A percentile compares a stretch with the other conserved stretches of the same genome.
These are phyloP conservation scores for Polypedilum pembai DNA, from an alignment of 1,140 invertebrate genomes.

Conservation along the genomic window DNA sequence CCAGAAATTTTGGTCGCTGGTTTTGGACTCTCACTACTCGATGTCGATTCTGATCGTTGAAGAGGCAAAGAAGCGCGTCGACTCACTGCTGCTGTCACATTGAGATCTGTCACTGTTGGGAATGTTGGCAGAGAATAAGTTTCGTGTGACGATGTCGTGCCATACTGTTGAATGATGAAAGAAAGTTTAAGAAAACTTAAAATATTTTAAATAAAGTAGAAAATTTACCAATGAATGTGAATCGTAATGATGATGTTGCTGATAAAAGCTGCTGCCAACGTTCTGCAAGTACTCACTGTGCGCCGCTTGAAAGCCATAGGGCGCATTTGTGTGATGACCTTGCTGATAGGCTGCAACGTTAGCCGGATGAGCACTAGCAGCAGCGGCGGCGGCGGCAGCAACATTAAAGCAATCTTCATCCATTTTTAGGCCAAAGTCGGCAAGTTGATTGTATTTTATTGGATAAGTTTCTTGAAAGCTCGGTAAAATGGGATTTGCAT, in stretches of 20 bases:
- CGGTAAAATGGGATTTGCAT: constrained; percentile 57
- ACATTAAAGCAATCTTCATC: constrained; percentile 66
- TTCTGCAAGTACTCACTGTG: constrained; percentile 31
- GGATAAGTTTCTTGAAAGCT: constrained; percentile 83
- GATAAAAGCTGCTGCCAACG: constrained; percentile 42
- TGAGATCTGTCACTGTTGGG: constrained; percentile 51
- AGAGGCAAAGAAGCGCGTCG: constrained; percentile 63
- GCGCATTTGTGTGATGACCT: constrained; percentile 27
- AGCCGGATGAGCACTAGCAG: constrained; percentile 49
- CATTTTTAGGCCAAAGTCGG: constrained; percentile 60
- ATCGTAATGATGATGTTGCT: constrained; percentile 30
- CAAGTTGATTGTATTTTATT: constrained; percentile 53
- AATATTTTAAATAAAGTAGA: not conserved
- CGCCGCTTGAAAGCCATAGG: constrained; percentile 2
- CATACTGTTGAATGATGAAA: constrained; percentile 33
- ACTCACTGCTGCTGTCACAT: constrained; percentile 53
- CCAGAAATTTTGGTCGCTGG: constrained; percentile 44
- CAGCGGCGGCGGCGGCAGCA: constrained; percentile 45
- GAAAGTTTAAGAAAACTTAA: not conserved
- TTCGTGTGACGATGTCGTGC: constrained; percentile 44
- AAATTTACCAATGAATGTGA: constrained; percentile 27
- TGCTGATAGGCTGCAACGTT: constrained; percentile 36
- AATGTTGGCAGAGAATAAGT: constrained; percentile 56
- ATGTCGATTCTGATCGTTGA: constrained; percentile 67
- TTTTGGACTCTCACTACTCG: constrained; percentile 59